Evolutionary conservation across 2,113 vertebrate species (phyloP).

Genomic region (Polyodon spathula): DNA sequence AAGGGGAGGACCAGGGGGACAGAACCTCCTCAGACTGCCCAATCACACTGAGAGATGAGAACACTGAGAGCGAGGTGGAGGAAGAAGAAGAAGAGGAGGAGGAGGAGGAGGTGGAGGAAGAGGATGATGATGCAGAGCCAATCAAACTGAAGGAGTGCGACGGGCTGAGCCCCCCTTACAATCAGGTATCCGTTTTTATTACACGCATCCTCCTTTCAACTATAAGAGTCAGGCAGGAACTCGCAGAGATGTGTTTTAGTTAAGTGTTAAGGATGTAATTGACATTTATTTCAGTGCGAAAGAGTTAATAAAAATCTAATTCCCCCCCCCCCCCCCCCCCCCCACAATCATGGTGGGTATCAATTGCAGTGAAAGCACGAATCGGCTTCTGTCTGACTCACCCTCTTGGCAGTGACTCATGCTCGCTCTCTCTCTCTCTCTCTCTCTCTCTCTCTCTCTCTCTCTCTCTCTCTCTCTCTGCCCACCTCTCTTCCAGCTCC

Average conservation of each 20-base stretch:
- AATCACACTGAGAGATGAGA: constrained; percentile 51
- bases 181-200: too few relatives aligned
- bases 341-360: constrained; percentile 16
- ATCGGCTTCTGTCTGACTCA: constrained; percentile 40
- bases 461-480: constrained; percentile 15
- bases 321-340: constrained; percentile 6
- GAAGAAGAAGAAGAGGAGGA: too few relatives aligned
- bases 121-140: constrained; percentile 43
- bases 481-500: constrained; percentile 27
- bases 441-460: constrained; percentile 25
- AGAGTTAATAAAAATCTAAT: too few relatives aligned
- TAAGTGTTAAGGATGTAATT: too few relatives aligned
- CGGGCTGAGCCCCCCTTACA: constrained; percentile 46
- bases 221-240: too few relatives aligned
- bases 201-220: too few relatives aligned
- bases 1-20: constrained; percentile 29
- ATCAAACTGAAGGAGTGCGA: constrained; percentile 41
- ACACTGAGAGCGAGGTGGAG: constrained; percentile 48
- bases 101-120: too few relatives aligned
- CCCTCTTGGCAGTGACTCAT: constrained; percentile 47
- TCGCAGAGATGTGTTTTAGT: too few relatives aligned
- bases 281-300: too few relatives aligned
- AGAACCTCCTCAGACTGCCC: constrained; percentile 36
- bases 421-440: too few relatives aligned
- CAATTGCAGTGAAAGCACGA: constrained; percentile 17